These are phyloP conservation scores for Percopsis omiscomaycus DNA, from an alignment of 2,797 vertebrate species.

Conservation along the genomic window DNA sequence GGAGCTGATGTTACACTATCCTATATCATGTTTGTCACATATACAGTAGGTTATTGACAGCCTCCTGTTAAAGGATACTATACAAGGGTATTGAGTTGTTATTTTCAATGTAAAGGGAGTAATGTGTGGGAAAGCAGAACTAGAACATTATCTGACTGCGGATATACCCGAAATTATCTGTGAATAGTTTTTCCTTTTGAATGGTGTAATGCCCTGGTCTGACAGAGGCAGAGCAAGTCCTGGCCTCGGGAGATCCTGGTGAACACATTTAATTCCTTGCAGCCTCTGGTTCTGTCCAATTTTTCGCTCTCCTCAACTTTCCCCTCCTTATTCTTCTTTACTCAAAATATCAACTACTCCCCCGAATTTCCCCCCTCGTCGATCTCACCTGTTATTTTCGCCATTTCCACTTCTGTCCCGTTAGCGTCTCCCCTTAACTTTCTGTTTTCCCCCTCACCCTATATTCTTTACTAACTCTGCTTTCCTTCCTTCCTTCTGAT, in stretches of 20 bases:
- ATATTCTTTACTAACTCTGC: constrained; percentile 5
- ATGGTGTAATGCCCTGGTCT: constrained; percentile 48
- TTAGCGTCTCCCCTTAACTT: constrained; percentile 1
- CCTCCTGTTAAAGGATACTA: constrained; percentile 57
- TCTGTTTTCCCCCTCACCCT: constrained; percentile 5
- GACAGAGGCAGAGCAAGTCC: constrained; percentile 49
- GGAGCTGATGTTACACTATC: constrained; percentile 63
- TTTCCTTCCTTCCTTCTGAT: constrained; percentile 6
- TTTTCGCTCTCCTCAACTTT: constrained; percentile 39
- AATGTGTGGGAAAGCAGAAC: constrained; percentile 52
- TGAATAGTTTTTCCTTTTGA: constrained; percentile 42
- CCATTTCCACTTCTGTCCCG: constrained; percentile 11
- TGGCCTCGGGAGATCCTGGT: constrained; percentile 48
- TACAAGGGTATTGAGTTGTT: constrained; percentile 47
- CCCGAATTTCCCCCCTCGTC: constrained; percentile 32
- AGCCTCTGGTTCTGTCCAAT: constrained; percentile 43
- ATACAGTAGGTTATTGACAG: constrained; percentile 61
- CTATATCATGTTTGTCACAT: constrained; percentile 59
- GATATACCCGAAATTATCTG: constrained; percentile 45
- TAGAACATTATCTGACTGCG: constrained; percentile 58
- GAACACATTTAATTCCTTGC: constrained; percentile 39
- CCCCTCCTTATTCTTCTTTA: constrained; percentile 48
- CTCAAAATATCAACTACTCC: constrained; percentile 45
- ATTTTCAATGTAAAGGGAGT: constrained; percentile 47
- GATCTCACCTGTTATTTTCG: constrained; percentile 30